Evolutionary conservation across 1,140 invertebrate genomes (phyloP).

Genomic region (Bombyx mandarina): DNA sequence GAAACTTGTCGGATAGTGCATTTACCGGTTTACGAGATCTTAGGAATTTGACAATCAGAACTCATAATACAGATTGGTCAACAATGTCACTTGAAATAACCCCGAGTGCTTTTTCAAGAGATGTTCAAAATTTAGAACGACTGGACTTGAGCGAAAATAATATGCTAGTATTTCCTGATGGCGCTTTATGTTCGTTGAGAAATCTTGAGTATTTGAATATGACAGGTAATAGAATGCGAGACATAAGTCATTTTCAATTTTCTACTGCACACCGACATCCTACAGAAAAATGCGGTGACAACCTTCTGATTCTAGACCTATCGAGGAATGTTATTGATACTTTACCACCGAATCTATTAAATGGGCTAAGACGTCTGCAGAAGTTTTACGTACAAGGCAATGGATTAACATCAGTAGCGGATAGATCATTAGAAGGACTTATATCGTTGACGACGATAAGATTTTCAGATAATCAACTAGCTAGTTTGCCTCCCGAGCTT

Average conservation of each 20-base stretch:
- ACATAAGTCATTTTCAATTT: conserved; percentile 84
- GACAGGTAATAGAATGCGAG: conserved; percentile 84
- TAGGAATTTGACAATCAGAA: conserved; percentile 86
- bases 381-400: conserved; percentile 79
- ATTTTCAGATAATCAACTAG: conserved; percentile 86
- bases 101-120: conserved; percentile 80
- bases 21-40: conserved; percentile 86
- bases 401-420: conserved; percentile 82
- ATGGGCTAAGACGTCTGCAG: conserved; percentile 76
- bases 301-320: conserved; percentile 82
- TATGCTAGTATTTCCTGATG: conserved; percentile 87
- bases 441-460: conserved; percentile 81
- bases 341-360: conserved; percentile 82
- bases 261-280: conserved; percentile 73
- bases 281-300: conserved; percentile 79
- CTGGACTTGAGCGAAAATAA: conserved; percentile 91
- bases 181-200: conserved; percentile 84
- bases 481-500: conserved; percentile 85
- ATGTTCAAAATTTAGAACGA: conserved; percentile 80
- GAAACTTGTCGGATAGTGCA: conserved; percentile 87
- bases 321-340: conserved; percentile 88
- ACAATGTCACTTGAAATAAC: conserved; percentile 86
- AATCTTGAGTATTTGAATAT: conserved; percentile 85
- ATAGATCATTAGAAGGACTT: conserved; percentile 86
- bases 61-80: conserved; percentile 91